These are phyloP conservation scores for Eudorcas thomsonii DNA, from an alignment of 2,113 vertebrate genomes.

Conservation along the genomic window DNA sequence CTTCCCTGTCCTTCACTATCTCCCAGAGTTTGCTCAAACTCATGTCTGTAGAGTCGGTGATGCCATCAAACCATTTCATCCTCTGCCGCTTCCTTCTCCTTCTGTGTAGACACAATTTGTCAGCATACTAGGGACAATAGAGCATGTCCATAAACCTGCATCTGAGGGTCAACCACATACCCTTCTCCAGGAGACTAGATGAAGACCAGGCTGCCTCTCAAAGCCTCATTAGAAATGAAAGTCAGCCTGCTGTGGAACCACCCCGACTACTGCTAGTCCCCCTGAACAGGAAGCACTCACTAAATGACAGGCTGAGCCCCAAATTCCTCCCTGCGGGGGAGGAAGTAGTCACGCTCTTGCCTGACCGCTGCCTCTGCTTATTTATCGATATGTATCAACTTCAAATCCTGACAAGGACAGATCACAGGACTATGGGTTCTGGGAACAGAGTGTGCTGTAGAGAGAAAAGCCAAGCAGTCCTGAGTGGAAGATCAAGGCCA, in stretches of 20 bases:
- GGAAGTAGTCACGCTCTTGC: background rate
- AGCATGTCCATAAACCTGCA: background rate
- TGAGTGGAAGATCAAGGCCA: background rate
- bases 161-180: no score
- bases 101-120: background rate
- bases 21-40: background rate
- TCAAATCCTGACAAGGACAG: background rate
- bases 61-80: background rate
- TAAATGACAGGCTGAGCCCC: background rate
- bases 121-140: background rate
- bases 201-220: background rate
- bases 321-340: background rate
- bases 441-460: accelerated
- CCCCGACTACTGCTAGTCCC: background rate
- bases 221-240: background rate
- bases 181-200: background rate
- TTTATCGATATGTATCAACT: background rate
- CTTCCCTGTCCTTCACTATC: background rate
- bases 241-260: background rate
- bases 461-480: background rate
- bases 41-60: background rate
- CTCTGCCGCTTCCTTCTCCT: background rate
- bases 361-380: background rate
- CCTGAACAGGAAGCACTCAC: background rate
- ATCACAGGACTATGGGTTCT: background rate